These are phyloP conservation scores for Leuciscus waleckii DNA, from an alignment of 2,797 vertebrate species.

Conservation along the genomic window DNA sequence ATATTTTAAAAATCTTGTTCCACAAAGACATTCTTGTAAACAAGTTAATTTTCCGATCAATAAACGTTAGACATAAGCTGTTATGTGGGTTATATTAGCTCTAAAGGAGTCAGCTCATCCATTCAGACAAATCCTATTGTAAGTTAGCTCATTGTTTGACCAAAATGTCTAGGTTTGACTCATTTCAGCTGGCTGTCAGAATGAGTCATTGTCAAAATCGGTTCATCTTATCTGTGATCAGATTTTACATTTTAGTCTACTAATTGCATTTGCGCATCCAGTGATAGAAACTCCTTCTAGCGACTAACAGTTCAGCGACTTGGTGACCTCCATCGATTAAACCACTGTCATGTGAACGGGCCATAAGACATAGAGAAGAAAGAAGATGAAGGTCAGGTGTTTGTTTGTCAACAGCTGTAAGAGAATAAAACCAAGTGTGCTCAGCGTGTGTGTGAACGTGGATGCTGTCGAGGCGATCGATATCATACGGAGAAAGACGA, in stretches of 20 bases:
- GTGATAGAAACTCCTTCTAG: background rate
- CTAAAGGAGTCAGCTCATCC: background rate
- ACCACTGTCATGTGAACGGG: background rate
- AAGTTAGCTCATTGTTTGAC: background rate
- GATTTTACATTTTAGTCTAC: background rate
- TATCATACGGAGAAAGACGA: constrained; percentile 60
- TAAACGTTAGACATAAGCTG: background rate
- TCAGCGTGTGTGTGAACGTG: background rate
- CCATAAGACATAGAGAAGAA: background rate
- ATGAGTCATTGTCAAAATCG: background rate
- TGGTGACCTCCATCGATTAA: background rate
- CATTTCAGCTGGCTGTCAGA: background rate
- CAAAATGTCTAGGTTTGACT: background rate
- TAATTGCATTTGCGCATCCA: too few relatives aligned
- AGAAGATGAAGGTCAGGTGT: constrained; percentile 19
- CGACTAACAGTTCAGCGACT: background rate
- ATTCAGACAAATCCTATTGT: background rate
- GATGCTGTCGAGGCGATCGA: constrained; percentile 54
- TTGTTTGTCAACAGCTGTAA: constrained; percentile 36
- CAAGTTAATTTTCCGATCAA: constrained; percentile 7
- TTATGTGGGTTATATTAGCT: background rate
- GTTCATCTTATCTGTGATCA: background rate
- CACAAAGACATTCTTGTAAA: background rate
- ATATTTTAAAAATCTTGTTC: background rate
- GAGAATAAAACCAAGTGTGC: constrained; percentile 1